Evolutionary conservation across 2,888 invertebrate genomes (phyloP).

Genomic region (Thereva unica): DNA sequence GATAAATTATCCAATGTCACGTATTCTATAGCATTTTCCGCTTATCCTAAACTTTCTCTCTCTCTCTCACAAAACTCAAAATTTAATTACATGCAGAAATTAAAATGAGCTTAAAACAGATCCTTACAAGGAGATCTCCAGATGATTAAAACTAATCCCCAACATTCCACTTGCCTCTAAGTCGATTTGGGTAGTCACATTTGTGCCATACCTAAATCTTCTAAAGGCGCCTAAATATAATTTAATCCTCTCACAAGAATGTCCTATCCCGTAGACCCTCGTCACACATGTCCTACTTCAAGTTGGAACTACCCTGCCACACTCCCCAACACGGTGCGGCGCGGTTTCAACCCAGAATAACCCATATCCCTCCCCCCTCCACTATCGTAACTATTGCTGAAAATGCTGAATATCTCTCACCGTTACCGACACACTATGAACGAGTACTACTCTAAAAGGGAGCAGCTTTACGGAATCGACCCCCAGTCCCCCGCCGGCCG

Average conservation of each 20-base stretch:
- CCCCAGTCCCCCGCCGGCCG: too few relatives aligned
- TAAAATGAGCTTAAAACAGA: constrained; percentile 2
- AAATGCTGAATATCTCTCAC: too few relatives aligned
- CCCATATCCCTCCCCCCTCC: too few relatives aligned
- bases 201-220: constrained; percentile 5
- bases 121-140: not conserved
- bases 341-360: too few relatives aligned
- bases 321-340: too few relatives aligned
- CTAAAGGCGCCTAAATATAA: constrained; percentile 12
- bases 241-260: constrained; percentile 14
- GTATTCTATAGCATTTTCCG: too few relatives aligned
- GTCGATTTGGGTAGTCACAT: constrained; percentile 10
- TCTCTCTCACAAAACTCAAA: not conserved
- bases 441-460: too few relatives aligned
- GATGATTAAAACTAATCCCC: constrained; percentile 6
- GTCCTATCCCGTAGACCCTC: constrained; percentile 7
- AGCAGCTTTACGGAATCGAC: too few relatives aligned
- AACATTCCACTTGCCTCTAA: constrained; percentile 6
- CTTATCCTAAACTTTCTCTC: not conserved
- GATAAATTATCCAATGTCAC: too few relatives aligned
- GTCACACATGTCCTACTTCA: not conserved
- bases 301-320: too few relatives aligned
- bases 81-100: not conserved
- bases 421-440: too few relatives aligned
- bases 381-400: too few relatives aligned